Conservation (phyloP, 1,140 invertebrate species). For the Drosophila sechellia region DNA sequence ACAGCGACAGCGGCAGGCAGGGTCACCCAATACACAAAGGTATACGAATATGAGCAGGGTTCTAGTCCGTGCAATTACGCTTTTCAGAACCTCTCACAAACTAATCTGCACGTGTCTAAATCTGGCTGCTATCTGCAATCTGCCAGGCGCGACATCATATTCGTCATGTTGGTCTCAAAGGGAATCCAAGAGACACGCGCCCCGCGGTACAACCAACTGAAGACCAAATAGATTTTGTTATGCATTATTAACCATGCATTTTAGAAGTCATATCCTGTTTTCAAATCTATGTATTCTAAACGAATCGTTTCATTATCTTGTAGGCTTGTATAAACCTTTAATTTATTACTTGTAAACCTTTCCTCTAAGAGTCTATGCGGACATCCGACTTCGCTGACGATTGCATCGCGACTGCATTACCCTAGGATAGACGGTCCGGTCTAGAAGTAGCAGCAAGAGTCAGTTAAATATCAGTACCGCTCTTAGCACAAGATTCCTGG, state of each 20-base stretch:
- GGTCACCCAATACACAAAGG: constrained; percentile 31
- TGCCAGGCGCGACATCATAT: constrained; percentile 4
- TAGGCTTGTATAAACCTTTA: constrained; percentile 16
- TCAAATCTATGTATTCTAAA: background rate
- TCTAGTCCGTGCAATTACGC: constrained; percentile 26
- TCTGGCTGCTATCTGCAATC: constrained; percentile 2
- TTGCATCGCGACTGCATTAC: background rate
- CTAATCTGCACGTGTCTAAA: constrained; percentile 16
- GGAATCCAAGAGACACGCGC: constrained; percentile 82
- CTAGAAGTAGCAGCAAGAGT: constrained; percentile 18
- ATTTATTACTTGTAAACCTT: constrained; percentile 20
- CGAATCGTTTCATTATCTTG: constrained; percentile 15
- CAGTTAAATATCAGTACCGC: constrained; percentile 1
- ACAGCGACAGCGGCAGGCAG: constrained; percentile 66
- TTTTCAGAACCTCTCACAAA: constrained; percentile 20
- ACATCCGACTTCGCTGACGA: constrained; percentile 14
- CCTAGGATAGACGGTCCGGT: constrained; percentile 13
- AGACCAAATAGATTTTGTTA: constrained; percentile 16
- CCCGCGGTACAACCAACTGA: constrained; percentile 46
- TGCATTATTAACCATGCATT: background rate
- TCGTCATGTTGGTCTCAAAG: constrained; percentile 70
- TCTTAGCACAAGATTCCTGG: constrained; percentile 6
- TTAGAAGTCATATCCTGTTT: background rate
- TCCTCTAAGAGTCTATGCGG: constrained; percentile 11
- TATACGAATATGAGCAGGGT: constrained; percentile 14